These are phyloP conservation scores for Thereva nobilitata DNA, from an alignment of 2,888 invertebrate genomes.

Conservation along the genomic window DNA sequence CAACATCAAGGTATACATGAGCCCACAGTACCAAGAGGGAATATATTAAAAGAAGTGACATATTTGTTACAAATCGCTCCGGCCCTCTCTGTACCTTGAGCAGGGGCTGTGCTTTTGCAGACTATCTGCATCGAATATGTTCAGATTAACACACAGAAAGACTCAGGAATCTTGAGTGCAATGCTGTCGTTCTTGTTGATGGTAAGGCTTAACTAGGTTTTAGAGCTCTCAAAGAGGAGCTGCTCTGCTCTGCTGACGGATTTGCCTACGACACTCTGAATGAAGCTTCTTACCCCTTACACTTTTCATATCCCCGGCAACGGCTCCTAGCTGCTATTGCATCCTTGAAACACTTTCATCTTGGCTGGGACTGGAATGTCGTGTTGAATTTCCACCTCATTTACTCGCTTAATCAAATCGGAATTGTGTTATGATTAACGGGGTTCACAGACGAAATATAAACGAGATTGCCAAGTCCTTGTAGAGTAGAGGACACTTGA, in stretches of 20 bases:
- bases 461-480: conserved; percentile 25
- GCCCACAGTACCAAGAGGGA: not conserved
- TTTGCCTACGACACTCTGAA: no score
- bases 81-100: not conserved
- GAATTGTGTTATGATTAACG: conserved; percentile 32
- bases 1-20: not conserved
- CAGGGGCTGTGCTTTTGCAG: not conserved
- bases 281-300: no score
- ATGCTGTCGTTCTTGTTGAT: conserved; percentile 32
- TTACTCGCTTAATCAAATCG: conserved; percentile 35
- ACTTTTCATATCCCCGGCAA: no score
- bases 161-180: conserved; percentile 13
- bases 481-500: not conserved
- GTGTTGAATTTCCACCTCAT: conserved; percentile 39
- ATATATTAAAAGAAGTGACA: conserved; percentile 27
- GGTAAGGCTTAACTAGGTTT: conserved; percentile 27
- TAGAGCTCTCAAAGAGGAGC: conserved; percentile 19
- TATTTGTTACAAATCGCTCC: conserved; percentile 33
- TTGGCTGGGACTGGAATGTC: conserved; percentile 16
- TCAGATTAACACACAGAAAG: conserved; percentile 5
- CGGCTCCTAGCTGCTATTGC: not conserved
- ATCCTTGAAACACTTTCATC: conserved; percentile 28
- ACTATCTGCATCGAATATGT: conserved; percentile 12
- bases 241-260: no score
- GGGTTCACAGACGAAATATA: conserved; percentile 25